Percentiles rank a stretch among this genome's conserved stretches.
phyloP scores from a whole-genome alignment of 2,888 invertebrate genomes.

The Drosophila colorata region DNA sequence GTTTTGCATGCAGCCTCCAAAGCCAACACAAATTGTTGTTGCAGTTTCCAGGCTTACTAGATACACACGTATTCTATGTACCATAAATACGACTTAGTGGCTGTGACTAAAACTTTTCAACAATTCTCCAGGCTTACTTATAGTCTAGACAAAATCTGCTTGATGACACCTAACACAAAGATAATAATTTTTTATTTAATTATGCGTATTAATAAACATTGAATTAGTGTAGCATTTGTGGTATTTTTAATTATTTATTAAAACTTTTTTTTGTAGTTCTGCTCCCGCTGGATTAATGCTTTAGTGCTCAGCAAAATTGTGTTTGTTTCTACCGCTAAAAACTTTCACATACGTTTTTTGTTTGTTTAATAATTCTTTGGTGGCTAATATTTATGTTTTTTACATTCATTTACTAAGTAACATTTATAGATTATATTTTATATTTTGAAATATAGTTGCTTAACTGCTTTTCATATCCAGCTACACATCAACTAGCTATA shows the following conservation, averaged over 20 bases:
- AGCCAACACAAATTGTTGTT: conserved; percentile 48
- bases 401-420: conserved; percentile 40
- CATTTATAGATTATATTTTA: conserved; percentile 34
- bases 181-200: conserved; percentile 28
- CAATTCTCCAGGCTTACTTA: conserved; percentile 45
- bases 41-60: neutral
- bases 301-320: conserved; percentile 69
- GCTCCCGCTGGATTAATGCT: conserved; percentile 27
- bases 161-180: conserved; percentile 55
- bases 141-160: conserved; percentile 35
- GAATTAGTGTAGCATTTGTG: conserved; percentile 9
- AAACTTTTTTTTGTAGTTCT: neutral
- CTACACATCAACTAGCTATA: conserved; percentile 1
- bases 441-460: conserved; percentile 20
- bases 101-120: conserved; percentile 43
- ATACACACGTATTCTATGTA: neutral
- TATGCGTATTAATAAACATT: conserved; percentile 37
- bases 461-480: conserved; percentile 34
- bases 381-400: conserved; percentile 27
- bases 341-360: neutral
- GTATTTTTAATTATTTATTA: conserved; percentile 7
- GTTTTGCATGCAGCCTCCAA: conserved; percentile 77
- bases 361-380: conserved; percentile 5
- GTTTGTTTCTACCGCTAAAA: conserved; percentile 23
- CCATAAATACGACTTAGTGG: neutral